Percentiles rank a stretch among this genome's conserved stretches.
phyloP scores from a whole-genome alignment of 2,888 invertebrate species.

The Dicyrtoma fusca region DNA sequence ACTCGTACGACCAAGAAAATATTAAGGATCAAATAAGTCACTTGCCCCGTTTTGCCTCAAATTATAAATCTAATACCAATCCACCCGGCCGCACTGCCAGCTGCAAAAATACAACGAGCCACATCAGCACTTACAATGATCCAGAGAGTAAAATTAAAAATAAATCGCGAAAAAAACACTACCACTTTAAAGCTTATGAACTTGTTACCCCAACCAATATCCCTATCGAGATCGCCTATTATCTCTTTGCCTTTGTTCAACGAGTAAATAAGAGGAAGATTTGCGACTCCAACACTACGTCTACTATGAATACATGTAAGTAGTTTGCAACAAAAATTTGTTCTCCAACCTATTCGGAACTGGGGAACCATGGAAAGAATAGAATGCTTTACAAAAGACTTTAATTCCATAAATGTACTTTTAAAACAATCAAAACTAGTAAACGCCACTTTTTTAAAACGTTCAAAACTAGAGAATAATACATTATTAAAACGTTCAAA shows the following conservation, averaged over 20 bases:
- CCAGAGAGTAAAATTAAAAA: not conserved
- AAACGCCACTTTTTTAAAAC: no score
- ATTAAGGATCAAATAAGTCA: slow-evolving; percentile 42
- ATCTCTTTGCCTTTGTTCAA: slow-evolving; percentile 20
- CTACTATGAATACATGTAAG: slow-evolving; percentile 21
- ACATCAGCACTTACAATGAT: no score
- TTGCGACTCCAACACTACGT: not conserved
- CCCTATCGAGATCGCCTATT: slow-evolving; percentile 28
- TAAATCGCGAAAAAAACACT: not conserved
- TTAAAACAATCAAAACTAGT: no score
- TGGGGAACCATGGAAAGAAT: no score
- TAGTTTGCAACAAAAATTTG: not conserved
- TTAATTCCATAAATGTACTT: no score
- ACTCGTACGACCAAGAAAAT: slow-evolving; percentile 49
- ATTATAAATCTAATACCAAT: no score
- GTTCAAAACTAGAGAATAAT: no score
- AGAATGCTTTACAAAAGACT: no score
- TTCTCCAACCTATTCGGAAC: no score
- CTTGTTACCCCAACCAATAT: slow-evolving; percentile 28
- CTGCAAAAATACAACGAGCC: no score
- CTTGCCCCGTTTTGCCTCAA: slow-evolving; percentile 47
- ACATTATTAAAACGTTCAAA: no score
- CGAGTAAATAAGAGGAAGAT: not conserved
- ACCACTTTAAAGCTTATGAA: slow-evolving; percentile 17
- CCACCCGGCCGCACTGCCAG: no score